Base-by-base conservation (phyloP, 2,888 invertebrate genomes). In the Conistra vaccinii region DNA sequence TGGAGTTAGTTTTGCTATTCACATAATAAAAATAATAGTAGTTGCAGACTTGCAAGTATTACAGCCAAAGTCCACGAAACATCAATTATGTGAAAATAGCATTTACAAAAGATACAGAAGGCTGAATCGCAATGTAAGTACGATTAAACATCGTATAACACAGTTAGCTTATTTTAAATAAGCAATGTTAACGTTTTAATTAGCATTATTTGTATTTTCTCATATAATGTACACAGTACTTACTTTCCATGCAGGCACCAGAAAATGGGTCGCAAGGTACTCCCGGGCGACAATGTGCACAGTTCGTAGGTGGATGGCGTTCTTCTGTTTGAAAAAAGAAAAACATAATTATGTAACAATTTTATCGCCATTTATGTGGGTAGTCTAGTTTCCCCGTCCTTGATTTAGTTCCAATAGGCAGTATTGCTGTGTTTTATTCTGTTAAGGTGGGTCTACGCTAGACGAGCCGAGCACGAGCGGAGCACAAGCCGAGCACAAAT, bases 181-280 rank as follows among this genome's bases (percentile, higher is more conserved):
- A 86, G 87, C 87, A 78, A 80, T 74, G 85, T 87, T 87, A 87
- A 75, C 68, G 55, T 80, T 67, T 35, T 75, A 67, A 76, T 83
- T 87, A 85, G 83, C 81, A 73, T 76, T 69, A 66, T 61, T 65
- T 67, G 17, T 73, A 39, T 67, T 73, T 62, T 77, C 3, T 73
- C 29, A 65, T 69, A 66, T 32, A 76, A 76, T 76, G 55, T 78
- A 81, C 77, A 86, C 63, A 73, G 66, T 86, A 96, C 97, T 97
- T 97, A 98, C 98, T 98, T 97, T 98, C 98, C 92, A 98, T 97
- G 94, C 98, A 98, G 84, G 98, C 98, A 42, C 98, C 98, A 7
- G 98, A 98, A 73, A 97, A 97, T 35, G 98, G 98, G 93, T 98
- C 98, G 90, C 98, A 98, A 51, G 97, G 97, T 66, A 97, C 97